Conservation (phyloP, 2,113 vertebrate species). For the Lepus americanus region DNA sequence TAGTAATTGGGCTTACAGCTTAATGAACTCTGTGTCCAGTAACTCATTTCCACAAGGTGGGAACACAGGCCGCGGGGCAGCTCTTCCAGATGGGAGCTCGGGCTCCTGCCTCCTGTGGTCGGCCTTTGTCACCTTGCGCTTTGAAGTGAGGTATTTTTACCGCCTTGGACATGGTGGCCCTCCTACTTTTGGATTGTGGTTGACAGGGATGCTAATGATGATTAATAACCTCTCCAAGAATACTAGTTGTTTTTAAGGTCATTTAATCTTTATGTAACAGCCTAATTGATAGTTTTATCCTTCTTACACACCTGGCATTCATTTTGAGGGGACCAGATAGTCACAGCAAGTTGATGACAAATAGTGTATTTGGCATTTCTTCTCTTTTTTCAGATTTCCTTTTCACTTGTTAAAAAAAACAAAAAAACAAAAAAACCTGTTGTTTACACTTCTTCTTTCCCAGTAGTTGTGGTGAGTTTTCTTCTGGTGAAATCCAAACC, state of each 20-base stretch:
- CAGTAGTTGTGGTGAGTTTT: background rate
- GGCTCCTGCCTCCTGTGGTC: conserved; percentile 51
- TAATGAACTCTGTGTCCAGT: conserved; percentile 85
- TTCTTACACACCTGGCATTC: conserved; percentile 54
- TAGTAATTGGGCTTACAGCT: conserved; percentile 89
- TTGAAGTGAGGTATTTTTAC: conserved; percentile 74
- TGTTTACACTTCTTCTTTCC: background rate
- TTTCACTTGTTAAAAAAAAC: background rate
- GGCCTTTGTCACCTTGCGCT: conserved; percentile 85
- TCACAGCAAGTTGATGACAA: background rate
- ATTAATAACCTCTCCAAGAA: conserved; percentile 82
- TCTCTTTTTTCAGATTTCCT: conserved; percentile 40
- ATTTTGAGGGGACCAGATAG: conserved; percentile 22
- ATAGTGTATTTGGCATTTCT: conserved; percentile 38
- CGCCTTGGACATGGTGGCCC: conserved; percentile 68
- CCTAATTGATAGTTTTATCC: conserved; percentile 78
- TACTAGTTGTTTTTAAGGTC: conserved; percentile 84
- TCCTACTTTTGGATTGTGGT: conserved; percentile 61
- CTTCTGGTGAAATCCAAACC: background rate
- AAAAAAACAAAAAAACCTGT: background rate
- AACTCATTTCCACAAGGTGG: conserved; percentile 83
- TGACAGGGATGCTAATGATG: conserved; percentile 74
- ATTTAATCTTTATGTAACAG: conserved; percentile 81
- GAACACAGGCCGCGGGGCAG: conserved; percentile 82
- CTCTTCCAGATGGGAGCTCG: conserved; percentile 82